phyloP scores from a whole-genome alignment of 2,797 vertebrate genomes.

The Gambusia yucatana region DNA sequence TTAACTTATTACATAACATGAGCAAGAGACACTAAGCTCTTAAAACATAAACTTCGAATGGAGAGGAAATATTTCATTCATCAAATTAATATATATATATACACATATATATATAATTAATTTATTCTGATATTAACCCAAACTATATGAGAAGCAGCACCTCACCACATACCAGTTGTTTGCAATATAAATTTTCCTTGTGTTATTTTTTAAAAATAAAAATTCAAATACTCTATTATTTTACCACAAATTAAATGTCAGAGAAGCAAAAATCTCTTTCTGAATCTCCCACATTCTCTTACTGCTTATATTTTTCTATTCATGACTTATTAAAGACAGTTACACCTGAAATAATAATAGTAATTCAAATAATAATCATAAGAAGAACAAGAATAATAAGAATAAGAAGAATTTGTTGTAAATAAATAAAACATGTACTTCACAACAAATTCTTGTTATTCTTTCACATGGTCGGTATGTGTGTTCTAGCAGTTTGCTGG shows the following conservation, averaged over 20 bases:
- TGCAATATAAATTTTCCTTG: not conserved
- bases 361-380: not conserved
- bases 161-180: not conserved
- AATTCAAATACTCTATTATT: not conserved
- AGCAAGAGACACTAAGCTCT: not conserved
- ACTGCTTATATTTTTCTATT: not conserved
- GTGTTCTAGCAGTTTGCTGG: slow-evolving; percentile 44
- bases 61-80: not conserved
- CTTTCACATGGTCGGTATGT: slow-evolving; percentile 8
- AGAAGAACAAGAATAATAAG: not conserved
- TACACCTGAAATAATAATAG: not conserved
- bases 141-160: not conserved
- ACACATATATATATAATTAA: not conserved
- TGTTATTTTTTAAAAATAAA: not conserved
- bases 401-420: not conserved
- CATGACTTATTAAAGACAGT: not conserved
- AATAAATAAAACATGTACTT: not conserved
- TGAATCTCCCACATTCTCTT: not conserved
- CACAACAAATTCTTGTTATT: not conserved
- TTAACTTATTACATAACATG: not conserved
- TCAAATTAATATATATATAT: not conserved
- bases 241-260: not conserved
- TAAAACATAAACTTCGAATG: not conserved
- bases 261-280: not conserved
- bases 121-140: not conserved